A percentile compares a stretch with the other conserved stretches of the same genome.
Evolutionary conservation across 37 sponge, comb jelly and placozoan species (phyloP).

Genomic region (Oopsacas minuta): DNA sequence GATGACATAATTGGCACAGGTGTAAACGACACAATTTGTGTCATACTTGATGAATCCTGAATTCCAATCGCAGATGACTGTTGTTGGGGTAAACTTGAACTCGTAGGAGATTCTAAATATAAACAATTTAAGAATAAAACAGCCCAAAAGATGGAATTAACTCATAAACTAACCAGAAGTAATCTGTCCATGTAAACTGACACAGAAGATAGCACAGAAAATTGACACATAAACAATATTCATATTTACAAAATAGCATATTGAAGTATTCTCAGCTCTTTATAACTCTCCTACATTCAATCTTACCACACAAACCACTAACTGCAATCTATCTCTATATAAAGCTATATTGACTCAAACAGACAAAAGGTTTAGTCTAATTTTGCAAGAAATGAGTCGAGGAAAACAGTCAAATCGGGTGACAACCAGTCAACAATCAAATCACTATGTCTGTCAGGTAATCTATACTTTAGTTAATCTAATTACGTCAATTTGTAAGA

Average conservation of each 20-base stretch:
- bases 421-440: neutral
- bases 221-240: neutral
- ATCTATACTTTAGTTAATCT: too few relatives aligned
- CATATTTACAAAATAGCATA: neutral
- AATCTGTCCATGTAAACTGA: neutral
- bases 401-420: neutral
- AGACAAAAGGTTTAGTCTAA: too few relatives aligned
- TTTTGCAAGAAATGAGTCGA: neutral
- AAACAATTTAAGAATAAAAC: too few relatives aligned
- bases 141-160: too few relatives aligned
- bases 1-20: too few relatives aligned
- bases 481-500: neutral
- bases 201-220: neutral
- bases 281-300: neutral
- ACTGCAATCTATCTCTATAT: neutral
- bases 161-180: neutral
- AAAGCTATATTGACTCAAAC: too few relatives aligned
- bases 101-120: too few relatives aligned
- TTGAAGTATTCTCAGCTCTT: neutral
- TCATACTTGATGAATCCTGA: too few relatives aligned
- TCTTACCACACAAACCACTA: neutral
- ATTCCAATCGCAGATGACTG: too few relatives aligned
- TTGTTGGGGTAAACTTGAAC: too few relatives aligned
- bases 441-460: neutral
- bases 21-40: too few relatives aligned